Base-by-base conservation (phyloP, 2,113 vertebrate species). In the Setophaga kirtlandii region DNA sequence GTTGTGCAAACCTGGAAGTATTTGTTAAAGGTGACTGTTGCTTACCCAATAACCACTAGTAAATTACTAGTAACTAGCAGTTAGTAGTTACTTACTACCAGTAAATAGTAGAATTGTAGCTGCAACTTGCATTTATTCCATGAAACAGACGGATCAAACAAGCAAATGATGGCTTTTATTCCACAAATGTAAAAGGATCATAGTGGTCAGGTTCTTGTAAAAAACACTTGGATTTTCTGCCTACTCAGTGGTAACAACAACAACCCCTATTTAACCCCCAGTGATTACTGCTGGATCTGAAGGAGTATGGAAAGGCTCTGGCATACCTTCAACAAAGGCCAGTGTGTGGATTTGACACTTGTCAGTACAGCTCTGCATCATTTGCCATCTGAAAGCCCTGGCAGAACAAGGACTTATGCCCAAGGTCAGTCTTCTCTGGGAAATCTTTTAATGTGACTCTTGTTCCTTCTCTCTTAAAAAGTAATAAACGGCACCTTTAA, bases 361-460 rank as follows among this genome's bases (percentile, higher is more conserved):
- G 96, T 93, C 94, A 92, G 42, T 44, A 7, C 65, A 78, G 41
- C 82, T 95, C 90, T 95, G 84, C 22, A 17, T 94, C 82, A 86
- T 80, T 50, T 59, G 39, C 56, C 67, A 59, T 83, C 63, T 65
- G 62, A 87, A 78, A 80, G 85, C 78, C 71, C 69, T 91, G 78
- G 92, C 90, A 91, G 86, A 96, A 65, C 81, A 95, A 95, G 78
- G 89, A 76, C 62, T 95, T 63, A 28, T 39, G 75, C 50, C 87
- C 87, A 92, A 95, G 83, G 90, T 96, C 89, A 92, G 14, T 17
- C 62, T 75, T 81, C 46, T 39, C 83, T 89, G 42, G 41, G 42
- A 92, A 71, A 94, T 95, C 62, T 70, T 64, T 70, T 44, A 30
- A 64, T 28, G 20, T 58, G 37, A 22, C 6, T 91, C 58, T n/a